phyloP scores from a whole-genome alignment of 1,140 invertebrate genomes.

The Helicoverpa zea region DNA sequence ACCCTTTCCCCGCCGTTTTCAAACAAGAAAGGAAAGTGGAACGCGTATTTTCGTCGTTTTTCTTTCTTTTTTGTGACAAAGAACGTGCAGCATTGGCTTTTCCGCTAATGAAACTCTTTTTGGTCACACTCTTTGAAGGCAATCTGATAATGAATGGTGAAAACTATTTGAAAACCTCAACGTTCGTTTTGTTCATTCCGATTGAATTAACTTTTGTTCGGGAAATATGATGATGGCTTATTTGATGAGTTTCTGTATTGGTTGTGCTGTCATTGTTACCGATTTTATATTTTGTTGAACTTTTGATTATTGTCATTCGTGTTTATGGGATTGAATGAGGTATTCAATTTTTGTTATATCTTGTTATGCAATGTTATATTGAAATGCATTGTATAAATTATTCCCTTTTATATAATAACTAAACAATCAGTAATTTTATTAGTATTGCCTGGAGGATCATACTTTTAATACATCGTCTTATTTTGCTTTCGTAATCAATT shows the following conservation, averaged over 20 bases:
- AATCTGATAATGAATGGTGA: conserved; percentile 67
- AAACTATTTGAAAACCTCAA: conserved; percentile 27
- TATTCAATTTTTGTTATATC: not conserved
- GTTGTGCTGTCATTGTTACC: not conserved
- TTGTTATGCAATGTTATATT: too few relatives aligned
- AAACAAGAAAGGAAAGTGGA: conserved; percentile 71
- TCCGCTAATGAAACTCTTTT: conserved; percentile 79
- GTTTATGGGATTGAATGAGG: not conserved
- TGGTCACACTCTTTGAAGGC: conserved; percentile 63
- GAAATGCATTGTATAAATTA: too few relatives aligned
- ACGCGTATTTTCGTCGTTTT: conserved; percentile 67
- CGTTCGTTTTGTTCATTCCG: conserved; percentile 30
- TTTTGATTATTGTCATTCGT: not conserved
- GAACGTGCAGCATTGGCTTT: conserved; percentile 72
- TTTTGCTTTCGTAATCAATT: too few relatives aligned
- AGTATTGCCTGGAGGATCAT: too few relatives aligned
- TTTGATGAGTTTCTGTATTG: not conserved
- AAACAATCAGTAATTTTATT: too few relatives aligned
- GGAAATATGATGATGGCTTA: conserved; percentile 4
- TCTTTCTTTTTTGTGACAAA: conserved; percentile 68
- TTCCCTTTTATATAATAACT: too few relatives aligned
- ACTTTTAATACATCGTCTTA: too few relatives aligned
- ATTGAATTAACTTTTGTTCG: conserved; percentile 24
- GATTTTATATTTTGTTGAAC: conserved; percentile 8
- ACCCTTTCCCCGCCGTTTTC: conserved; percentile 66